A percentile compares a stretch with the other conserved stretches of the same genome.
Evolutionary conservation across 2,888 invertebrate genomes (phyloP).

Genomic region (Acronicta psi): DNA sequence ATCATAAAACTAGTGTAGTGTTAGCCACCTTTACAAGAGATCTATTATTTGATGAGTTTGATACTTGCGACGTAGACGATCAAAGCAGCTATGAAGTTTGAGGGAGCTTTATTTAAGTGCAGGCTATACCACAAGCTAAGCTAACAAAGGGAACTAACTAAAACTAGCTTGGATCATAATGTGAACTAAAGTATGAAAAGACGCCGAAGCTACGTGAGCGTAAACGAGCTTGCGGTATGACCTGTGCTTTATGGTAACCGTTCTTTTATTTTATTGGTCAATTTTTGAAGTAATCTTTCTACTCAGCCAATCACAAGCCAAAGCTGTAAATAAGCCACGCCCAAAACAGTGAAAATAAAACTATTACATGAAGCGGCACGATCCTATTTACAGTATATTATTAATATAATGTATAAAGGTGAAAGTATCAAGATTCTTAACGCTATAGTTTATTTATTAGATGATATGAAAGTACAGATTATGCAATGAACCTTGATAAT

Average conservation of each 20-base stretch:
- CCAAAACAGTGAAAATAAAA: not conserved
- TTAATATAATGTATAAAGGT: not conserved
- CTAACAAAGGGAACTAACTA: no score
- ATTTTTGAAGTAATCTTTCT: not conserved
- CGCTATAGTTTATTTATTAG: slow-evolving; percentile 22
- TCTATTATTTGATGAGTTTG: slow-evolving; percentile 15
- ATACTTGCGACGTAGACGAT: slow-evolving; percentile 12
- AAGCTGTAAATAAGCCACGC: not conserved
- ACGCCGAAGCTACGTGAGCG: no score
- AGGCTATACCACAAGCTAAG: no score
- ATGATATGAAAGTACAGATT: slow-evolving; percentile 41
- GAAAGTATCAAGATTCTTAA: slow-evolving; percentile 14
- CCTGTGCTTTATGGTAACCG: slow-evolving; percentile 18
- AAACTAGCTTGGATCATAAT: no score
- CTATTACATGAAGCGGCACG: not conserved
- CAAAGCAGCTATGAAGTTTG: slow-evolving; percentile 33
- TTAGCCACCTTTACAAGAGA: slow-evolving; percentile 23
- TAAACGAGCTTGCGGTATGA: no score
- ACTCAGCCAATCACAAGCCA: not conserved
- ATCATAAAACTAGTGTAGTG: slow-evolving; percentile 92
- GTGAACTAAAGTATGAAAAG: no score
- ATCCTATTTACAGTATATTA: slow-evolving; percentile 1
- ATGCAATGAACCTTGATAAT: slow-evolving; percentile 29
- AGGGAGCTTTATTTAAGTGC: slow-evolving; percentile 3
- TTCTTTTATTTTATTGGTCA: slow-evolving; percentile 12